Percentiles rank a stretch among this genome's conserved stretches.
phyloP scores from a whole-genome alignment of 2,888 invertebrate species.

The Ellobium chinense region DNA sequence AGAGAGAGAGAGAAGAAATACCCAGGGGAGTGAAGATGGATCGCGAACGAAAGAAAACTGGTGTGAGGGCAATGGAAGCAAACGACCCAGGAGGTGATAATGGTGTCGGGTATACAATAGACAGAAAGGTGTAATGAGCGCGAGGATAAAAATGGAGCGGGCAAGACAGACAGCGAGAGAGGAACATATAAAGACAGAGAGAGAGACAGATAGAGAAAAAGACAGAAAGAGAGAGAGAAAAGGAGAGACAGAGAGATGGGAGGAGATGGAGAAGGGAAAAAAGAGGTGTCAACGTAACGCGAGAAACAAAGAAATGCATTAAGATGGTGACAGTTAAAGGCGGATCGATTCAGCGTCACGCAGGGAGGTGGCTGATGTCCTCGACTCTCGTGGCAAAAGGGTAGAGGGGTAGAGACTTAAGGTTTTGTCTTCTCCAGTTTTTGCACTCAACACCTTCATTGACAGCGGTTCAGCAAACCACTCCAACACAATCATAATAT shows the following conservation, averaged over 20 bases:
- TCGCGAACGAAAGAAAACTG: background rate
- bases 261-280: background rate
- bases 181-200: background rate
- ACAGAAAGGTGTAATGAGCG: background rate
- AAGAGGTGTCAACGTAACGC: too few relatives aligned
- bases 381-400: too few relatives aligned
- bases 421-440: too few relatives aligned
- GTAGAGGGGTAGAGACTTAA: too few relatives aligned
- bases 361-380: too few relatives aligned
- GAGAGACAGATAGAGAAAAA: background rate
- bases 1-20: background rate
- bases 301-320: too few relatives aligned
- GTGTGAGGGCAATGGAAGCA: constrained; percentile 4
- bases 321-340: too few relatives aligned
- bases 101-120: background rate
- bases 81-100: background rate
- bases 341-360: too few relatives aligned
- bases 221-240: background rate
- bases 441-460: too few relatives aligned
- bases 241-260: background rate
- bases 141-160: background rate
- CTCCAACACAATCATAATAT: too few relatives aligned
- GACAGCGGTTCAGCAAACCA: too few relatives aligned
- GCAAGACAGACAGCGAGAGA: background rate
- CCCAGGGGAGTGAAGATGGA: background rate